Percentiles rank a stretch among this genome's conserved stretches.
These are phyloP conservation scores for Scomberomorus guttatus DNA, from an alignment of 2,797 vertebrate species.

Conservation along the genomic window DNA sequence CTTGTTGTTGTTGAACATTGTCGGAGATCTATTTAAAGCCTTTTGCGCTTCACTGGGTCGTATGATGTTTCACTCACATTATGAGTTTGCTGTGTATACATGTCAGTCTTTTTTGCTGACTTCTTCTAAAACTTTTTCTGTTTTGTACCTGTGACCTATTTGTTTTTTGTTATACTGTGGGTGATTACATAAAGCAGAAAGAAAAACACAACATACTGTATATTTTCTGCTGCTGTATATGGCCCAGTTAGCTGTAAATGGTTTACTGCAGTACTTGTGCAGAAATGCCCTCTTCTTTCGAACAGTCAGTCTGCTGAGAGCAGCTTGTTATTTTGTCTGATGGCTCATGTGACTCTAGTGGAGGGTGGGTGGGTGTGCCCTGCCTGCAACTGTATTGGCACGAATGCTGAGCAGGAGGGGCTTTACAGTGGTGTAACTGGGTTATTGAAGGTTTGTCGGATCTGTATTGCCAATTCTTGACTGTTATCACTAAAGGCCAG, in stretches of 20 bases:
- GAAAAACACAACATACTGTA: not conserved
- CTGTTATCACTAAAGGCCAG: not conserved
- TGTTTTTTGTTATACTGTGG: not conserved
- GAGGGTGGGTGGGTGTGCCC: conserved; percentile 8
- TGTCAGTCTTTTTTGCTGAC: not conserved
- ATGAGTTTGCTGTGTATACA: conserved; percentile 1
- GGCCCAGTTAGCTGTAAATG: not conserved
- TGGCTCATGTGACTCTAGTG: conserved; percentile 61
- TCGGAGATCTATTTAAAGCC: not conserved
- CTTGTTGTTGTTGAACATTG: conserved; percentile 17
- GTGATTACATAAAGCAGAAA: not conserved
- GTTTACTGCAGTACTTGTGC: not conserved
- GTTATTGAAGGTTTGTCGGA: conserved; percentile 4
- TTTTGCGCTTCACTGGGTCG: not conserved
- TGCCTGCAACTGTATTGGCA: conserved; percentile 7
- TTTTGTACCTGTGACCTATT: not conserved
- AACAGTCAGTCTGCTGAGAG: conserved; percentile 31
- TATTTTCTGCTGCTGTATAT: not conserved
- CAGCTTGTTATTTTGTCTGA: conserved; percentile 55
- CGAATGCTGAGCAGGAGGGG: not conserved
- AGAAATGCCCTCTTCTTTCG: not conserved
- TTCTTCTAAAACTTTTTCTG: not conserved
- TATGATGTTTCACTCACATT: conserved; percentile 15
- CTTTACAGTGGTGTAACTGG: not conserved
- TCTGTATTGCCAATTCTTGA: not conserved